These are phyloP conservation scores for Pelobates cultripes DNA, from an alignment of 2,797 vertebrate species.

Conservation along the genomic window DNA sequence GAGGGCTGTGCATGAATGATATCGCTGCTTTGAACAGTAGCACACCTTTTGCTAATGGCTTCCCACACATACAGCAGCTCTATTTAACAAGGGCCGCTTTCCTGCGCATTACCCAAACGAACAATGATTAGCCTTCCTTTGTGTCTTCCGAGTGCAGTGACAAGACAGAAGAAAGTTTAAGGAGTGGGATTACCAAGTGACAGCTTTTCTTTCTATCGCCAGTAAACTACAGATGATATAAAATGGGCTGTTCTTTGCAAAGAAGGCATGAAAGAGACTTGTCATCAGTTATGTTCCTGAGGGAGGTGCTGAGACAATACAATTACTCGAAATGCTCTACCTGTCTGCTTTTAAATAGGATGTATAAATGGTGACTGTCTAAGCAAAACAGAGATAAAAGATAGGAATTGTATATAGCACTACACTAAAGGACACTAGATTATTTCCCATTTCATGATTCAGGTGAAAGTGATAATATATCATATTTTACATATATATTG, in stretches of 20 bases:
- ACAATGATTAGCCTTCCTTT: neutral
- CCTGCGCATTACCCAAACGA: neutral
- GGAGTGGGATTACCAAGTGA: conserved; percentile 34
- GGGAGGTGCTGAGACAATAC: conserved; percentile 27
- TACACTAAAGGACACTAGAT: too few species aligned
- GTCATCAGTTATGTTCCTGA: conserved; percentile 21
- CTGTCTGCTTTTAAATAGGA: conserved; percentile 1
- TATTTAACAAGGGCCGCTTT: neutral
- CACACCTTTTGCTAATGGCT: neutral
- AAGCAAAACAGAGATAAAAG: neutral
- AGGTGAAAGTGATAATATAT: too few species aligned
- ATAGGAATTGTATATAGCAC: neutral
- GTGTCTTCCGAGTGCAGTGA: neutral
- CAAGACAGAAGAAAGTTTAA: conserved; percentile 8
- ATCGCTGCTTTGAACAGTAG: neutral
- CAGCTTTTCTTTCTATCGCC: conserved; percentile 15
- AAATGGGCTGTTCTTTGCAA: neutral
- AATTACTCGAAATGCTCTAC: conserved; percentile 14
- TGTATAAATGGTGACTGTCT: too few species aligned
- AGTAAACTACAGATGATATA: conserved; percentile 34
- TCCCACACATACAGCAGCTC: conserved; percentile 14
- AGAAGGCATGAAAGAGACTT: conserved; percentile 37
- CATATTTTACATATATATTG: too few species aligned
- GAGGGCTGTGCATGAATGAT: too few species aligned
- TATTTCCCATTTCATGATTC: neutral